These are phyloP conservation scores for Arremon brunneinucha DNA, from an alignment of 2,797 vertebrate genomes.

Conservation along the genomic window DNA sequence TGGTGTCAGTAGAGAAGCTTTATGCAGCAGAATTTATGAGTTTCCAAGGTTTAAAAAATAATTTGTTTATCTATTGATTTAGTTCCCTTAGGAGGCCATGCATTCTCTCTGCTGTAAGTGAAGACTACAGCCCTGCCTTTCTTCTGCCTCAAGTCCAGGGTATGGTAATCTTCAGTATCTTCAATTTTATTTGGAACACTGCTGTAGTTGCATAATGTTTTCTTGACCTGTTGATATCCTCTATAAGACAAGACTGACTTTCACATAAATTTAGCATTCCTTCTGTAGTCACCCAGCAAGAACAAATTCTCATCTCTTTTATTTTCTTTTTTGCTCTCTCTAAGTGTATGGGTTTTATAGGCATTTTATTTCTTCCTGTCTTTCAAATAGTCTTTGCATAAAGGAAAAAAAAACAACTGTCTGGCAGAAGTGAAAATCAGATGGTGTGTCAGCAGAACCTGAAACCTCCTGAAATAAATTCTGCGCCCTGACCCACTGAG, in stretches of 20 bases:
- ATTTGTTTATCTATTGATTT: not conserved
- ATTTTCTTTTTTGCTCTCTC: not conserved
- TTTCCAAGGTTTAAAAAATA: not conserved
- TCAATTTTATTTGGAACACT: not conserved
- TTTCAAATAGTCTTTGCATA: not conserved
- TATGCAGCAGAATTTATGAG: not conserved
- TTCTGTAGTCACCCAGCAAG: not conserved
- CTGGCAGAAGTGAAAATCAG: not conserved
- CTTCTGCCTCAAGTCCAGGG: not conserved
- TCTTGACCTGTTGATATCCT: not conserved
- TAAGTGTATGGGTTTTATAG: not conserved
- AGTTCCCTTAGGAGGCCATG: not conserved
- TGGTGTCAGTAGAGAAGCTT: not conserved
- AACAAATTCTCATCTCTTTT: not conserved
- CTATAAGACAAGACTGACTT: not conserved
- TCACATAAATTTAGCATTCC: not conserved
- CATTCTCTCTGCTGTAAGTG: not conserved
- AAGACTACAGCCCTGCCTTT: not conserved
- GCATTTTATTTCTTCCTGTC: not conserved
- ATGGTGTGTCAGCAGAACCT: not conserved
- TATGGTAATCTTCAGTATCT: not conserved
- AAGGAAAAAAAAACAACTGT: not conserved
- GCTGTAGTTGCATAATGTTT: not conserved
- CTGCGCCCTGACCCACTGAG: not conserved
- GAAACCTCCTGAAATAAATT: not conserved